These are phyloP conservation scores for Netelia inedita DNA, from an alignment of 2,888 invertebrate genomes.

Conservation along the genomic window DNA sequence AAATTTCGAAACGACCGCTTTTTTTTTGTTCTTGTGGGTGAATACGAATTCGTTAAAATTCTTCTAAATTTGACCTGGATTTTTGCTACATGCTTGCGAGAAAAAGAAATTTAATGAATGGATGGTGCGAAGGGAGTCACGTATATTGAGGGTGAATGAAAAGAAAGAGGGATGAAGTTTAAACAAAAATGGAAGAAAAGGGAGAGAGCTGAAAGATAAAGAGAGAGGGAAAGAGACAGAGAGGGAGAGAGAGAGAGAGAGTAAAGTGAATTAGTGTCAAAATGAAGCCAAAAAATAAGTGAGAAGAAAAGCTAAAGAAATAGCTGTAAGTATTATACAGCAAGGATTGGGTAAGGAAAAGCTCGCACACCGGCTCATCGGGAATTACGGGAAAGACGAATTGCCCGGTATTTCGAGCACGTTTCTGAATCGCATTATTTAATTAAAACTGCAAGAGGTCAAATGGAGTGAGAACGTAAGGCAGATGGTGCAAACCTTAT, in stretches of 20 bases:
- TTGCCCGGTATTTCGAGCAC: conserved; percentile 76
- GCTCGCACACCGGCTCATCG: conserved; percentile 22
- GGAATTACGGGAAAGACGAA: conserved; percentile 71
- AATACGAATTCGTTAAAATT: conserved; percentile 38
- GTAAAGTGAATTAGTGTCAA: conserved; percentile 61
- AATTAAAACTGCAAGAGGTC: conserved; percentile 76
- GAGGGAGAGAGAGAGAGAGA: conserved; percentile 2
- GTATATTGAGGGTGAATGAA: conserved; percentile 41
- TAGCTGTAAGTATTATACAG: conserved; percentile 40
- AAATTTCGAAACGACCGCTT: conserved; percentile 51
- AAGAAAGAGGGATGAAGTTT: conserved; percentile 44
- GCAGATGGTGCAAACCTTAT: conserved; percentile 53
- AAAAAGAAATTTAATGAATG: conserved; percentile 52
- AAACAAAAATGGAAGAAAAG: conserved; percentile 36
- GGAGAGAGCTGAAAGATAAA: conserved; percentile 21
- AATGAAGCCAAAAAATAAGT: conserved; percentile 48
- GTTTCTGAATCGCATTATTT: conserved; percentile 78
- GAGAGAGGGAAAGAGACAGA: background rate
- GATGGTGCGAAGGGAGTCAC: conserved; percentile 38
- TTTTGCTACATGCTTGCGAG: conserved; percentile 37
- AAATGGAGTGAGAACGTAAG: conserved; percentile 43
- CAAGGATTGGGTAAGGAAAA: conserved; percentile 12
- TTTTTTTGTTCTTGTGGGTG: conserved; percentile 28
- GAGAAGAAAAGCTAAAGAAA: conserved; percentile 35
- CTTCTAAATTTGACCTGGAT: conserved; percentile 47